These are phyloP conservation scores for Catharus minimus DNA, from an alignment of 2,113 vertebrate genomes.

Conservation along the genomic window DNA sequence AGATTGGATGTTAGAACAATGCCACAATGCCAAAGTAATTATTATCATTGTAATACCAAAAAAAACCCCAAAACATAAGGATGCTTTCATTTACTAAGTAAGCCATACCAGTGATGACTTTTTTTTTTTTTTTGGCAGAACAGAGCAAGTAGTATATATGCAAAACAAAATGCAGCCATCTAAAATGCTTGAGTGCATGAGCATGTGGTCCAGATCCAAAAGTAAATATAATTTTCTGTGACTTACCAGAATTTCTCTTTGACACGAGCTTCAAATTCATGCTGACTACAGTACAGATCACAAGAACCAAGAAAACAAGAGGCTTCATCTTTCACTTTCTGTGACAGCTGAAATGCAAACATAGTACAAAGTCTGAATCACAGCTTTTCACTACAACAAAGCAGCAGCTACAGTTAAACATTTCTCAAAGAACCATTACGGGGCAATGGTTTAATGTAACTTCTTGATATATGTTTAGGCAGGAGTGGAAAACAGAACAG, in stretches of 20 bases:
- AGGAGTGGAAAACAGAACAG: slow-evolving; percentile 20
- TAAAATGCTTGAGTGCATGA: neutral
- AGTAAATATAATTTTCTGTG: slow-evolving; percentile 12
- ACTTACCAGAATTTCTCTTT: slow-evolving; percentile 97
- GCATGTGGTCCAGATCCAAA: slow-evolving; percentile 4
- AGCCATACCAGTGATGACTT: neutral
- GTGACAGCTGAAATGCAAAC: slow-evolving; percentile 74
- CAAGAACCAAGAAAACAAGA: slow-evolving; percentile 79
- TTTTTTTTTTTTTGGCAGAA: neutral
- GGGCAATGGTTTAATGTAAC: slow-evolving; percentile 1
- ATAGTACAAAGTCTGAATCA: slow-evolving; percentile 48
- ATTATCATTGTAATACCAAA: neutral
- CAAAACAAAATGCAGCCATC: neutral
- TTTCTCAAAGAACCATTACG: slow-evolving; percentile 29
- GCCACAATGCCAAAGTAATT: neutral
- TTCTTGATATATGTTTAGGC: slow-evolving; percentile 33
- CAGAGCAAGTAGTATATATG: neutral
- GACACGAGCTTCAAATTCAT: slow-evolving; percentile 91
- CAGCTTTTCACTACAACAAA: slow-evolving; percentile 47
- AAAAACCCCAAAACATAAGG: no score
- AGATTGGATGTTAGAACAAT: neutral
- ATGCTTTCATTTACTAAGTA: neutral
- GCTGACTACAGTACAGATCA: slow-evolving; percentile 82
- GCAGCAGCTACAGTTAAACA: slow-evolving; percentile 26
- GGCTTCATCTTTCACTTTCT: slow-evolving; percentile 84